phyloP scores from a whole-genome alignment of 2,888 invertebrate species.

The Drosophila macrospina region DNA sequence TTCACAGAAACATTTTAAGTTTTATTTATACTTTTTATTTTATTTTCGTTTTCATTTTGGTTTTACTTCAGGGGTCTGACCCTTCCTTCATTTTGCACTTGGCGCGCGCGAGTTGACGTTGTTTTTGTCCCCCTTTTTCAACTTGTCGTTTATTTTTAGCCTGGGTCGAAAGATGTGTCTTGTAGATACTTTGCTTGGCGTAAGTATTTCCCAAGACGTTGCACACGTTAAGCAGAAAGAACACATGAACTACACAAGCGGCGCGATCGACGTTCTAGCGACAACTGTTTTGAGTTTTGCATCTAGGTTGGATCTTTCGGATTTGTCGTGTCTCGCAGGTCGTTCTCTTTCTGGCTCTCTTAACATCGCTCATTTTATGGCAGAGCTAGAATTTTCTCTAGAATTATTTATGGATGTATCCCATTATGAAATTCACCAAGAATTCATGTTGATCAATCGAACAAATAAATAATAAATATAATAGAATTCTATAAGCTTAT shows the following conservation, averaged over 20 bases:
- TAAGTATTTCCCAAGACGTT: slow-evolving; percentile 40
- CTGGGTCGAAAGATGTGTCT: slow-evolving; percentile 65
- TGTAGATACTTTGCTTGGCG: slow-evolving; percentile 44
- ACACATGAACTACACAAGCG: slow-evolving; percentile 48
- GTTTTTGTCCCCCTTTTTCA: slow-evolving; percentile 72
- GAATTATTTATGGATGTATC: slow-evolving; percentile 7
- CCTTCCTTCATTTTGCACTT: slow-evolving; percentile 60
- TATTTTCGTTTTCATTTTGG: slow-evolving; percentile 22
- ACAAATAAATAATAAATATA: not conserved
- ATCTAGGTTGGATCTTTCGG: slow-evolving; percentile 28
- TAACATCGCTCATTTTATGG: slow-evolving; percentile 22
- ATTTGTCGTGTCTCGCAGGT: slow-evolving; percentile 26
- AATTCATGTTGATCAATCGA: not conserved
- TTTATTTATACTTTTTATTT: slow-evolving; percentile 27
- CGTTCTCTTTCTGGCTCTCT: slow-evolving; percentile 48
- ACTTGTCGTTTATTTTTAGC: slow-evolving; percentile 63
- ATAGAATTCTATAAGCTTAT: slow-evolving; percentile 1
- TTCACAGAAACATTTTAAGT: slow-evolving; percentile 41
- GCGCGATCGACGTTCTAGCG: slow-evolving; percentile 69
- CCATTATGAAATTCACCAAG: slow-evolving; percentile 3
- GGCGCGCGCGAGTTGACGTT: slow-evolving; percentile 60
- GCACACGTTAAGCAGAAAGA: slow-evolving; percentile 1
- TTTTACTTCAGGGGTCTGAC: slow-evolving; percentile 44
- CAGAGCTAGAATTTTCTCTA: slow-evolving; percentile 2
- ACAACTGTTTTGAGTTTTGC: slow-evolving; percentile 48